Base-by-base conservation (phyloP, 2,888 invertebrate genomes). In the Punctoribates punctum region DNA sequence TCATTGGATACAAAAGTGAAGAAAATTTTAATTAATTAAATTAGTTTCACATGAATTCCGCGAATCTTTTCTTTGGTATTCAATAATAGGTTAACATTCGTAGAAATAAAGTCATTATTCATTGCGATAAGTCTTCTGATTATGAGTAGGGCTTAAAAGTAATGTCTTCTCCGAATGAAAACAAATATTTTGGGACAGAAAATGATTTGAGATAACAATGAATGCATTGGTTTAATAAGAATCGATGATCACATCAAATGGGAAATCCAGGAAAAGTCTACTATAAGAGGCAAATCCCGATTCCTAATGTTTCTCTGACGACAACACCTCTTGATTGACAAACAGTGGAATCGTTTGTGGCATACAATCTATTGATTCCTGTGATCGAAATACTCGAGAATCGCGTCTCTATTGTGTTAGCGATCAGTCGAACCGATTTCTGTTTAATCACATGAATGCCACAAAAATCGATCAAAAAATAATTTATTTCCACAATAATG, bases 341-440 rank as follows among this genome's bases (percentile, higher is more conserved):
- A 6, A 20, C 29, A 70, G 42, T 23, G 70, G 5, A 20, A 70
- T 70, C 23, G 70, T 29, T 65, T 65, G 15, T 34, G 6, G n/a
- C n/a, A 29, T 8, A 34, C 29, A 65, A 29, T 34, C 34, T 38
- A 38, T 65, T 25, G 29, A 34, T 65, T 65, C 65, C 13, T 65
- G n/a, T 65, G 4, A 60, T 60, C 60, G 60, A 27, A 60, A 65
- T 65, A 29, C 65, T 38, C 34, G 65, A n/a, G 65, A 65, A 65
- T 34, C n/a, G 17, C 6, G 25, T 57, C 57, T 57, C 34, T 8
- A n/a, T 54, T 54, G 54, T 54, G 54, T 54, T 57, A 23, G 57
- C 23, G 57, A 20, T 25, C 57, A 23, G 25, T 5, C 23, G 25
- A 57, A 57, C 54, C 25, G 15, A 25, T 15, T 25, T 57, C 9